Conservation (phyloP, 2,113 vertebrate species). For the Zosterops lateralis region DNA sequence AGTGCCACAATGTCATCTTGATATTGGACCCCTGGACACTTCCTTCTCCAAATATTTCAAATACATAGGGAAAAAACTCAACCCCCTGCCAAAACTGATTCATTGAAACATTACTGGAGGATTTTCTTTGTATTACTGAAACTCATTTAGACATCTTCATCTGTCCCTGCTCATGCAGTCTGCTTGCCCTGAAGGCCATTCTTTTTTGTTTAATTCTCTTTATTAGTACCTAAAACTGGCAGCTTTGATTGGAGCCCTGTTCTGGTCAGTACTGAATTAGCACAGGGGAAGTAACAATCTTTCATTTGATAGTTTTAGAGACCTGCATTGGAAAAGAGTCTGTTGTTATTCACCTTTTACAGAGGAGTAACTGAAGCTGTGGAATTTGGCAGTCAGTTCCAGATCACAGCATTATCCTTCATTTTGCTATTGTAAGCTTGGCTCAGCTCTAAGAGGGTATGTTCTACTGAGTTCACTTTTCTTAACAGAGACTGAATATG, state of each 20-base stretch:
- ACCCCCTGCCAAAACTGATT: background rate
- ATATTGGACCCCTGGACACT: background rate
- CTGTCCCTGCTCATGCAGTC: background rate
- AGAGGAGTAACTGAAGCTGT: background rate
- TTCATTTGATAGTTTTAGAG: background rate
- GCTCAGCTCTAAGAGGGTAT: background rate
- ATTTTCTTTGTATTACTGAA: background rate
- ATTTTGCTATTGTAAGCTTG: background rate
- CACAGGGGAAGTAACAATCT: background rate
- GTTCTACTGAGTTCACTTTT: background rate
- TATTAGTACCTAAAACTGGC: background rate
- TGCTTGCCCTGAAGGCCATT: background rate
- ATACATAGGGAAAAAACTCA: background rate
- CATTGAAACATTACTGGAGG: background rate
- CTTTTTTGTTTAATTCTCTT: background rate
- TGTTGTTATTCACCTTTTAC: background rate
- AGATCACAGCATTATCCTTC: background rate
- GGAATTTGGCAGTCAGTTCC: background rate
- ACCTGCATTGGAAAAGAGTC: background rate
- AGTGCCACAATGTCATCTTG: conserved; percentile 11
- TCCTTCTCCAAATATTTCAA: conserved; percentile 15
- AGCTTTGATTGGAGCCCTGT: background rate
- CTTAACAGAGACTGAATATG: background rate
- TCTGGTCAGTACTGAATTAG: background rate
- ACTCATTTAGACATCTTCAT: background rate